phyloP scores from a whole-genome alignment of 2,113 vertebrate species.

The Chamaetylas fuelleborni region DNA sequence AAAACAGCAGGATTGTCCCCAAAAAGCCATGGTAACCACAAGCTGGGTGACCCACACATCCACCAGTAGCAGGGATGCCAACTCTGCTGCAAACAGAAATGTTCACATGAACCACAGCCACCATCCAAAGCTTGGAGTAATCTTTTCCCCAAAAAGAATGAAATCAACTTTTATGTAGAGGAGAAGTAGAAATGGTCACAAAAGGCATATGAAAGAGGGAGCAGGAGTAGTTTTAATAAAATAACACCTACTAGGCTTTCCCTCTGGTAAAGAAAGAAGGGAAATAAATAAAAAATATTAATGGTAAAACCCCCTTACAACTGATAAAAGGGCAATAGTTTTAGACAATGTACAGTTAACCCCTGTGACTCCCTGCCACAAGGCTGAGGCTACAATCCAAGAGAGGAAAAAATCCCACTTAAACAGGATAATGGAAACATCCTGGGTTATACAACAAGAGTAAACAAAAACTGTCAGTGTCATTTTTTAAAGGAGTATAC shows the following conservation, averaged over 20 bases:
- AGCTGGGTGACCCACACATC: not conserved
- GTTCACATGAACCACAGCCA: not conserved
- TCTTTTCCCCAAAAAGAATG: not conserved
- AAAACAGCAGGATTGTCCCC: not conserved
- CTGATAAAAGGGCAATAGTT: not conserved
- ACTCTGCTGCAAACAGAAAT: not conserved
- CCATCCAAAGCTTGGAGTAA: accelerated
- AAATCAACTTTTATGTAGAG: not conserved
- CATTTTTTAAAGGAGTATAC: not conserved
- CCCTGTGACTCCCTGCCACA: not conserved
- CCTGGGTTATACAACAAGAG: not conserved
- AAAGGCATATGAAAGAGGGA: not conserved
- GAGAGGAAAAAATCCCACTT: not conserved
- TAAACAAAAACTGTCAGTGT: not conserved
- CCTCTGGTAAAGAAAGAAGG: not conserved
- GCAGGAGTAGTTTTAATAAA: not conserved
- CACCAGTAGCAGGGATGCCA: not conserved
- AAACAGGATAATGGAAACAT: conserved; percentile 16
- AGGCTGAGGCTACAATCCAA: not conserved
- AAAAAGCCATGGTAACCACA: not conserved
- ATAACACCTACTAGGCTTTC: not conserved
- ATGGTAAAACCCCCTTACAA: not conserved
- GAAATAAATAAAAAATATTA: not conserved
- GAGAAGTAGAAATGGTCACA: not conserved
- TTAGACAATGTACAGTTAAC: not conserved